Base-by-base conservation (phyloP, 37 sponge, comb jelly and placozoan species). In the Cliona cf. orientalis region DNA sequence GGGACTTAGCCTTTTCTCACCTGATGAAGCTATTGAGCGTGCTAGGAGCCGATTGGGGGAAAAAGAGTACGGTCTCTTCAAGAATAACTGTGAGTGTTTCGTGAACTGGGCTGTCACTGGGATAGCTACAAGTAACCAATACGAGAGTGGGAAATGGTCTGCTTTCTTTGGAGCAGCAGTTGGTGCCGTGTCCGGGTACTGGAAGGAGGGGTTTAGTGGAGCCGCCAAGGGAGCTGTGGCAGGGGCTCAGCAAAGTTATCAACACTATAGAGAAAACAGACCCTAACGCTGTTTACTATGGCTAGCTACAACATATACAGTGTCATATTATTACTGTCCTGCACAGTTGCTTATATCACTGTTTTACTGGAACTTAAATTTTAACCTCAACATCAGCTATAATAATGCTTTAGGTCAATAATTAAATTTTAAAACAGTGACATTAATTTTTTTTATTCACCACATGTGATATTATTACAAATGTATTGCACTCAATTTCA, bases 51-150 rank as follows among this genome's bases (percentile, higher is more conserved):
- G 71, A 14, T 19, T 42, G 12, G 44, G 42, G 6, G 80, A 80
- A 23, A 58, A 49, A 56, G 29, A 57, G 21, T 80, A 69, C 32
- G 32, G 67, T 3, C 0, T 80, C 2, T 68, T 80, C 32, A 34
- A 3, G 1, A 80, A 80, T 42, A 80, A 80, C 71, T 80, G 80
- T 55, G 80, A 80, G 70, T 67, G 49, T n/a, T 69, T 80, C 21
- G 80, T 69, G 23, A 80, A 80, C 60, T 80, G 71, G 71, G 58
- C 70, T 23, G 29, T 22, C 26, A 80, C 41, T 37, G 80, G 70
- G n/a, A 28, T 17, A 0, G 59, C 41, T 0, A n/a, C 23, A 3
- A 69, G 70, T 58, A 36, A 66, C 0, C 80, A 80, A 71, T 31
- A 33, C 22, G 45, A 21, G 39, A 28, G 28, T 70, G 71, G 71